Evolutionary conservation across 2,797 vertebrate genomes (phyloP), one percentile per base, ranked within the genome.

Genomic region (Acestrorhynchus altus): DNA sequence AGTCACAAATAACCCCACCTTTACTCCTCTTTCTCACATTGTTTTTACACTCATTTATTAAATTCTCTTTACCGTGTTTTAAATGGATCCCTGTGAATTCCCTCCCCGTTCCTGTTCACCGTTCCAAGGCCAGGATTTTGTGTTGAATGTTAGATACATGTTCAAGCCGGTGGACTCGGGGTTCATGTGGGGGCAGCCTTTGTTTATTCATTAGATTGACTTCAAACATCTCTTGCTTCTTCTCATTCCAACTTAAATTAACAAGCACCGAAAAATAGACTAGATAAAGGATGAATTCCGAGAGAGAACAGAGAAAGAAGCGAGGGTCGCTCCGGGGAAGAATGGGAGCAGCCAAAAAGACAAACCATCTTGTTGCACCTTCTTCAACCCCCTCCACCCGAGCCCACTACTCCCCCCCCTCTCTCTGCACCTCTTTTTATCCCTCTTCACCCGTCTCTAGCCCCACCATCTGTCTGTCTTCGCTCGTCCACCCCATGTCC

Each of bases 351-450:
- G 46, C 63, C 57, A 65, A 79, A 74, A 51, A 15, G 74, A 83
- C 86, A 86, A 88, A 86, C 72, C 8, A 8, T 39, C 66, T 76
- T 61, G 18, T 52, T 81, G 74, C 16, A 77, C 59, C 64, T 75
- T 22, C 54, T 26, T 56, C 3, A 56, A 2, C 54, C 24, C 24
- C 54, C 54, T 10, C 51, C 20, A 56, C 54, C 9, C 68, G 59
- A 67, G 51, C 52, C 59, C 66, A 16, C 49, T 40, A 56, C 73
- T 47, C 78, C 74, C 66, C 80, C 28, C 54, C 1, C 71, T 35
- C 67, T 49, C 47, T 12, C 49, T 64, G 60, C 26, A 65, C 57
- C 26, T 31, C 35, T 61, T 76, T 54, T 51, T 10, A 57, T 64
- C 71, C 56, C 66, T 59, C 22, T 68, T 49, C 44, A 71, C 66